Evolutionary conservation across 2,113 vertebrate species (phyloP).

Genomic region (Rattus norvegicus): DNA sequence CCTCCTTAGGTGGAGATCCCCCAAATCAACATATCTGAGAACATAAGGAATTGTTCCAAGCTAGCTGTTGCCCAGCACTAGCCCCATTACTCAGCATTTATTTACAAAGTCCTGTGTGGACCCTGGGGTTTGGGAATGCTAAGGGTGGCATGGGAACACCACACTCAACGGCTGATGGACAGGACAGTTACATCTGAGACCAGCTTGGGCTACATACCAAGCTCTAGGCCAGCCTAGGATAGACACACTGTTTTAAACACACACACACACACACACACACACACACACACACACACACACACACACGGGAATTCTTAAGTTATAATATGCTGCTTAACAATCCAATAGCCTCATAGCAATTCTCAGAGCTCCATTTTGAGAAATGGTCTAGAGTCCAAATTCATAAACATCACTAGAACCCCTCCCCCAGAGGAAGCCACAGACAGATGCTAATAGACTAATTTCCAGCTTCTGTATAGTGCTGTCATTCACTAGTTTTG

Average conservation of each 20-base stretch:
- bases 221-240: background rate
- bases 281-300: background rate
- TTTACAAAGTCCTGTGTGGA: background rate
- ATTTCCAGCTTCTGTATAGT: background rate
- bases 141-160: too few species aligned
- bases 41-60: background rate
- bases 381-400: background rate
- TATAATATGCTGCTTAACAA: background rate
- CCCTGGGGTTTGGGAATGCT: too few species aligned
- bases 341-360: background rate
- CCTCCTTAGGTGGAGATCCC: background rate
- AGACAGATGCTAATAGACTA: background rate
- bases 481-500: background rate
- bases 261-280: background rate
- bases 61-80: background rate
- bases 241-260: background rate
- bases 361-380: background rate
- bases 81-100: too few species aligned
- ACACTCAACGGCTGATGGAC: background rate
- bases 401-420: background rate
- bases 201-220: background rate
- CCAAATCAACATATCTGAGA: slow-evolving; percentile 32
- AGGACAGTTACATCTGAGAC: background rate
- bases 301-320: background rate
- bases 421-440: background rate